Conservation (phyloP, 2,113 vertebrate species). For the Pantherophis guttatus region DNA sequence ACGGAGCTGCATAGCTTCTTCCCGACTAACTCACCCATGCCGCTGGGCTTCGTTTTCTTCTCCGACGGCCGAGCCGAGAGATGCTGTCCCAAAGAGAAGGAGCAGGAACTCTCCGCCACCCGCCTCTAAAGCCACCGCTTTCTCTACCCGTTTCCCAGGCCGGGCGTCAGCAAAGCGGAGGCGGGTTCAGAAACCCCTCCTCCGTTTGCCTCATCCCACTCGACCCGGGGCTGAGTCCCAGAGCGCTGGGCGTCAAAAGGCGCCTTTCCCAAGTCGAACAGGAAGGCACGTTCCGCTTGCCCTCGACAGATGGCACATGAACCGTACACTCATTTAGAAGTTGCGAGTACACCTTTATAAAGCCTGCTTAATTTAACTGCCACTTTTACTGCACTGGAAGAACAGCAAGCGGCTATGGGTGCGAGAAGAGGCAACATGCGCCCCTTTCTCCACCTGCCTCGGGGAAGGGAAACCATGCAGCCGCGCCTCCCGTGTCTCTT, state of each 20-base stretch:
- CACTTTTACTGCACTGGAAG: background rate
- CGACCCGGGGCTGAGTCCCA: background rate
- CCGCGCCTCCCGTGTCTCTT: background rate
- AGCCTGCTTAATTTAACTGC: background rate
- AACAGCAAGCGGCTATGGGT: background rate
- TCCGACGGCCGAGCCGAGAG: background rate
- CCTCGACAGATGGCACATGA: background rate
- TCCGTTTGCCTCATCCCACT: background rate
- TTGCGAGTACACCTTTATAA: background rate
- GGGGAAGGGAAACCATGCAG: background rate
- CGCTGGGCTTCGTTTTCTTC: background rate
- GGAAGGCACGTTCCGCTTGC: background rate
- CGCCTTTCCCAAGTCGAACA: background rate
- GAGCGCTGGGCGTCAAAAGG: background rate
- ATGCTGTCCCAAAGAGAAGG: background rate
- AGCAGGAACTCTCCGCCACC: background rate
- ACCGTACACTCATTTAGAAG: background rate
- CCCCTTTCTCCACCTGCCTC: background rate
- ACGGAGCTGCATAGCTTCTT: background rate
- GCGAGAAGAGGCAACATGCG: background rate
- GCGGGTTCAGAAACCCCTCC: conserved; percentile 11
- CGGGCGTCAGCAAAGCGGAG: background rate
- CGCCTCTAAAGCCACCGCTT: background rate
- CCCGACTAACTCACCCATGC: conserved; percentile 3
- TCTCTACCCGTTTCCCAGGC: background rate